Evolutionary conservation across 2,797 vertebrate genomes (phyloP).

Genomic region (Botia kubotai): DNA sequence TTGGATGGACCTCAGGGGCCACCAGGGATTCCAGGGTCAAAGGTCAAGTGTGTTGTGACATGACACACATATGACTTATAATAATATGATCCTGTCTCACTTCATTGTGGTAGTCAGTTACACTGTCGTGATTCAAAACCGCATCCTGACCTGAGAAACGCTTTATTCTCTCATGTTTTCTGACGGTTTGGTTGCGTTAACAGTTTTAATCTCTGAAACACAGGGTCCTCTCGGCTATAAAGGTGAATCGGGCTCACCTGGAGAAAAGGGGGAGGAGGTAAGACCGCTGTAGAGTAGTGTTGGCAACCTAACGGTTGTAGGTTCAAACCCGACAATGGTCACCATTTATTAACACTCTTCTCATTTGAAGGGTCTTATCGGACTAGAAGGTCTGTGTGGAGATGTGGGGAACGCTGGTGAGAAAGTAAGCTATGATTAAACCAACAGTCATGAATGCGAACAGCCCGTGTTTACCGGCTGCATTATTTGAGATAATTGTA

Average conservation of each 20-base stretch:
- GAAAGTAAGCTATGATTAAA: slow-evolving; percentile 77
- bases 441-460: neutral
- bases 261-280: slow-evolving; percentile 90
- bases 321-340: neutral
- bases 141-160: neutral
- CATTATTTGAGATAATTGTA: neutral
- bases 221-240: slow-evolving; percentile 87
- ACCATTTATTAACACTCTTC: neutral
- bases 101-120: neutral
- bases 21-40: slow-evolving; percentile 76
- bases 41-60: slow-evolving; percentile 68
- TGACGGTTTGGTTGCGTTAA: neutral
- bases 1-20: slow-evolving; percentile 80
- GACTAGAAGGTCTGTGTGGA: slow-evolving; percentile 77
- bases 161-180: neutral
- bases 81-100: neutral
- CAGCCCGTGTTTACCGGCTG: neutral
- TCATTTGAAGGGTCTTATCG: slow-evolving; percentile 78
- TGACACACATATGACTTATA: neutral
- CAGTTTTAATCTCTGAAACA: slow-evolving; percentile 5
- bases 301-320: neutral
- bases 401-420: slow-evolving; percentile 80
- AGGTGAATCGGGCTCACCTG: slow-evolving; percentile 82
- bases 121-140: neutral
- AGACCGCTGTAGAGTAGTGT: slow-evolving; percentile 50